These are phyloP conservation scores for Tenthredo mesomela DNA, from an alignment of 2,888 invertebrate species.

Conservation along the genomic window DNA sequence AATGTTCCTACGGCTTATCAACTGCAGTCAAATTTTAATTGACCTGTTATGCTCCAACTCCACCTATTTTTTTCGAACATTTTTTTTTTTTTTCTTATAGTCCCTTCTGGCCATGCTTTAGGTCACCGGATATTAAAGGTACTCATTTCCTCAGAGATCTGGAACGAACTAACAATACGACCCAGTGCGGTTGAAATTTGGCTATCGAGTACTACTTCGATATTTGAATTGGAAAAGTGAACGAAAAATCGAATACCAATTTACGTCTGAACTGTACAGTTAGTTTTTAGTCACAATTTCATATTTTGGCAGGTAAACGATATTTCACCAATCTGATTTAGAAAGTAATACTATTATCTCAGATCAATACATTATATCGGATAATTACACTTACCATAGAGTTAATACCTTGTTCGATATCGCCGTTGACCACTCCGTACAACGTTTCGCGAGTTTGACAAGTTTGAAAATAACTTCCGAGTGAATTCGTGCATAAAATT, in stretches of 20 bases:
- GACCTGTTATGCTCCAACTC: no score
- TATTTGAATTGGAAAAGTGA: neutral
- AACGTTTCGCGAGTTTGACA: neutral
- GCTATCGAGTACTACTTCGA: neutral
- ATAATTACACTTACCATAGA: neutral
- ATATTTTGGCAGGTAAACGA: neutral
- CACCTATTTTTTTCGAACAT: neutral
- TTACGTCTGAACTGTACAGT: neutral
- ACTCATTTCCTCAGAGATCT: neutral
- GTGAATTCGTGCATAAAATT: neutral
- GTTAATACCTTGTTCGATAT: neutral
- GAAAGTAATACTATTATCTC: neutral
- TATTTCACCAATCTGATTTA: neutral
- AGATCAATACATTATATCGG: neutral
- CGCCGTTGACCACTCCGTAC: neutral
- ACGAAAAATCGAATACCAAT: neutral
- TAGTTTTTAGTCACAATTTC: neutral
- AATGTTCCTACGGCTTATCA: neutral
- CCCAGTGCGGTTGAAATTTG: no score
- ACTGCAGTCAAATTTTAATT: neutral
- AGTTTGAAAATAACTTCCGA: neutral
- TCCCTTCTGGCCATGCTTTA: neutral
- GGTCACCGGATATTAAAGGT: neutral
- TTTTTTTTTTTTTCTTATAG: neutral
- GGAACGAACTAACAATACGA: neutral